Percentiles rank a stretch among this genome's conserved stretches.
Conservation (phyloP, 2,797 vertebrate genomes). For the Enoplosus armatus region DNA sequence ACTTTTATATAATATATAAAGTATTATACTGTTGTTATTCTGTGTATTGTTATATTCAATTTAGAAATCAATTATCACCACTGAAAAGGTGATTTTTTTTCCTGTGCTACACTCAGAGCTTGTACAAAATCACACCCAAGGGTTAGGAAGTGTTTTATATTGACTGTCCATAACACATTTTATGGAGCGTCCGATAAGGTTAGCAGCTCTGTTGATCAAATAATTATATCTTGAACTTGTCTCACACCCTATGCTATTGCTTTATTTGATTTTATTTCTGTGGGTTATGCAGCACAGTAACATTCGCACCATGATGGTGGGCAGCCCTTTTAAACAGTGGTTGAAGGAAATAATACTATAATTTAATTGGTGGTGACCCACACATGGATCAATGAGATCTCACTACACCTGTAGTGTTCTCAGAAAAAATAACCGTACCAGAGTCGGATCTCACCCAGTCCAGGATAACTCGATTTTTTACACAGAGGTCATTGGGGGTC, state of each 20-base stretch:
- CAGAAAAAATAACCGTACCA: not conserved
- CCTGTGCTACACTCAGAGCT: not conserved
- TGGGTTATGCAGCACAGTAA: not conserved
- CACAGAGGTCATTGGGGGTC: constrained; percentile 4
- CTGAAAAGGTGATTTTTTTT: not conserved
- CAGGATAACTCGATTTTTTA: not conserved
- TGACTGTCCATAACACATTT: not conserved
- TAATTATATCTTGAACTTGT: constrained; percentile 1
- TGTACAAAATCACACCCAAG: not conserved
- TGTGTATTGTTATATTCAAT: not conserved
- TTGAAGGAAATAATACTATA: not conserved
- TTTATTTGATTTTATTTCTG: not conserved
- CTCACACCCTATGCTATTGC: not conserved
- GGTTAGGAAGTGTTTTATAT: not conserved
- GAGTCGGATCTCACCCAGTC: not conserved
- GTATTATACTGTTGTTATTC: not conserved
- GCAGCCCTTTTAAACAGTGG: not conserved
- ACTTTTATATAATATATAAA: not conserved
- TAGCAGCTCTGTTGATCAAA: not conserved
- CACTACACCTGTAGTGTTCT: not conserved
- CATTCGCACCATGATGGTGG: not conserved
- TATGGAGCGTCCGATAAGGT: not conserved
- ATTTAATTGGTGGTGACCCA: constrained; percentile 1
- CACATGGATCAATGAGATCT: not conserved
- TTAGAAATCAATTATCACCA: not conserved